phyloP scores from a whole-genome alignment of 1,140 invertebrate genomes.

The Pseudomyrmex concolor region DNA sequence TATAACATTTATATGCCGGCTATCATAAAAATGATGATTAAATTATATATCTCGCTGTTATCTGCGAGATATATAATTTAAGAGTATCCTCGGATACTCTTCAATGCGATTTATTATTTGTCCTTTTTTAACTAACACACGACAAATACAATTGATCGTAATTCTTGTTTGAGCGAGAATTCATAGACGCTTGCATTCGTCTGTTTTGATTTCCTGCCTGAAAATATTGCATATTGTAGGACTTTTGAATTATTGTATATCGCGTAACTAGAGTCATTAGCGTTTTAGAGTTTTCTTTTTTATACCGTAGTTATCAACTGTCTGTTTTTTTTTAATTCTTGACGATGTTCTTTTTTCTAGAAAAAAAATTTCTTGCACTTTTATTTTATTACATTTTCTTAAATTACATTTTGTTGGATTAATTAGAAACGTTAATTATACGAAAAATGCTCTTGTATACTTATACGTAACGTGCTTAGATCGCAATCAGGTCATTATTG shows the following conservation, averaged over 20 bases:
- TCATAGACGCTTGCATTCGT: neutral
- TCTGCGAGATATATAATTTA: constrained; percentile 12
- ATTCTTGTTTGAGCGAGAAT: constrained; percentile 24
- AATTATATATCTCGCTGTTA: too few relatives aligned
- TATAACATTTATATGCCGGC: neutral
- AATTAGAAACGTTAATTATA: constrained; percentile 19
- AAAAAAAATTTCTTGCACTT: too few relatives aligned
- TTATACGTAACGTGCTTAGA: neutral
- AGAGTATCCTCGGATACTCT: neutral
- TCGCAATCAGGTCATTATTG: constrained; percentile 28
- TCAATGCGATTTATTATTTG: constrained; percentile 8
- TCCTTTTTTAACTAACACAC: constrained; percentile 2
- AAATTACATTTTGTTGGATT: neutral
- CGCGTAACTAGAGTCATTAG: neutral
- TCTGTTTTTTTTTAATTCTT: too few relatives aligned
- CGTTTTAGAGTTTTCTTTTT: too few relatives aligned
- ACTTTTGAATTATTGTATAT: neutral
- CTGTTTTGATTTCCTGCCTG: neutral
- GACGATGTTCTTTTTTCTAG: too few relatives aligned
- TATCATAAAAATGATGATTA: constrained; percentile 3
- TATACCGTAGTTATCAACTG: neutral
- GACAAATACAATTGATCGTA: constrained; percentile 4
- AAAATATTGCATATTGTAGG: neutral
- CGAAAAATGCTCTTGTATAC: neutral
- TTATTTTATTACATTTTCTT: too few relatives aligned